These are phyloP conservation scores for Peromyscus leucopus DNA, from an alignment of 2,113 vertebrate genomes.

Conservation along the genomic window DNA sequence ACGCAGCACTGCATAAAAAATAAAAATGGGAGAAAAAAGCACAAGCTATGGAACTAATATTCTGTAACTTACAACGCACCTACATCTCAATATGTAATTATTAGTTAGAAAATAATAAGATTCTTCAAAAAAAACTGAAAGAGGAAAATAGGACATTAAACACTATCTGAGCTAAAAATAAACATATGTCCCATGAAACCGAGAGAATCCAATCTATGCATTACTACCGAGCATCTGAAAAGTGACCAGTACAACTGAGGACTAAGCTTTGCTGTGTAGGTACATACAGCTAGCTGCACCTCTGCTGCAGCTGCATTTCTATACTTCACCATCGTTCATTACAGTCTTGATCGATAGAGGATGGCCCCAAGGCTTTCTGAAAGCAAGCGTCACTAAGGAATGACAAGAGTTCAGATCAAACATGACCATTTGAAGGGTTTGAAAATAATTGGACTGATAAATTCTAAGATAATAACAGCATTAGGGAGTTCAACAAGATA, in stretches of 20 bases:
- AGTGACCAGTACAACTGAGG: not conserved
- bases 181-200: not conserved
- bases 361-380: not conserved
- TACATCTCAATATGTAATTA: constrained; percentile 37
- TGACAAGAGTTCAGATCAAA: not conserved
- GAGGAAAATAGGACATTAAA: not conserved
- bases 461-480: not conserved
- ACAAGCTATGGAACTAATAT: not conserved
- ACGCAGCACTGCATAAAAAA: not conserved
- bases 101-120: not conserved
- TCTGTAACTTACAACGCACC: not conserved
- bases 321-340: not conserved
- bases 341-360: not conserved
- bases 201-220: not conserved
- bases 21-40: not conserved
- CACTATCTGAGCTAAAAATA: not conserved
- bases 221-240: not conserved
- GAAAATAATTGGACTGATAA: constrained; percentile 13
- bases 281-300: not conserved
- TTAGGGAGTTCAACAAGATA: not conserved
- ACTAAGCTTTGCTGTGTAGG: not conserved
- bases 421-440: not conserved
- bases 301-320: not conserved
- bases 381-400: not conserved
- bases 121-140: not conserved